Evolutionary conservation across 2,888 invertebrate species (phyloP).

Genomic region (Corythucha ciliata): DNA sequence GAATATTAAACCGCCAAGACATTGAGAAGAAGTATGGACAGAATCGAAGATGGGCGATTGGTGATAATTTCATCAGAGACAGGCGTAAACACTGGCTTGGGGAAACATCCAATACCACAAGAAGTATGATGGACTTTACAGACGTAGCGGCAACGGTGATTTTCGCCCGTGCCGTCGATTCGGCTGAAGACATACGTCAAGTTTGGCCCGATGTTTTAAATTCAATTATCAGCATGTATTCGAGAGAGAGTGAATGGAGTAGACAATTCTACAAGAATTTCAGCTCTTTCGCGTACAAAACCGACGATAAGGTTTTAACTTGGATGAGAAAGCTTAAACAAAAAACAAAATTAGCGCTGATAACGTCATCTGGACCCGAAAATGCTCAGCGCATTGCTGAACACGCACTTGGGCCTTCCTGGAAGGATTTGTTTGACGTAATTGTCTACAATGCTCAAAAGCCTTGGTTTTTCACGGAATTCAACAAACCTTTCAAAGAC

Average conservation of each 20-base stretch:
- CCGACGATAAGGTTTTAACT: conserved; percentile 44
- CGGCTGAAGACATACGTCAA: conserved; percentile 38
- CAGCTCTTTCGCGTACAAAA: conserved; percentile 50
- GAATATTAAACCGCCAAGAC: conserved; percentile 40
- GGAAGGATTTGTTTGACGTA: conserved; percentile 55
- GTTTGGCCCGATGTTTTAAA: conserved; percentile 58
- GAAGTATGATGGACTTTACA: conserved; percentile 54
- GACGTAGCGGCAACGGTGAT: conserved; percentile 48
- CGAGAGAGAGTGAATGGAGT: conserved; percentile 54
- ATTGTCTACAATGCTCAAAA: conserved; percentile 60
- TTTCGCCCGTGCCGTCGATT: conserved; percentile 58
- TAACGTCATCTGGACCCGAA: conserved; percentile 63
- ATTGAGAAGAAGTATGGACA: conserved; percentile 51
- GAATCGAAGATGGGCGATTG: conserved; percentile 48
- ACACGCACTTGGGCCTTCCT: conserved; percentile 53
- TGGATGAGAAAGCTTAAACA: conserved; percentile 52
- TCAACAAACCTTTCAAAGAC: conserved; percentile 28
- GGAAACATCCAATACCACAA: conserved; percentile 48
- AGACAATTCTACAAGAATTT: conserved; percentile 49
- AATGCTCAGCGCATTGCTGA: conserved; percentile 55
- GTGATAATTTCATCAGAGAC: conserved; percentile 47
- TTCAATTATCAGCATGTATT: conserved; percentile 52
- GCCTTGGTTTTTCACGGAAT: conserved; percentile 58
- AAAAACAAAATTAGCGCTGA: conserved; percentile 48
- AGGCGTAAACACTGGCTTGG: conserved; percentile 55